phyloP scores from a whole-genome alignment of 2,888 invertebrate species.

The Biston stratarius region DNA sequence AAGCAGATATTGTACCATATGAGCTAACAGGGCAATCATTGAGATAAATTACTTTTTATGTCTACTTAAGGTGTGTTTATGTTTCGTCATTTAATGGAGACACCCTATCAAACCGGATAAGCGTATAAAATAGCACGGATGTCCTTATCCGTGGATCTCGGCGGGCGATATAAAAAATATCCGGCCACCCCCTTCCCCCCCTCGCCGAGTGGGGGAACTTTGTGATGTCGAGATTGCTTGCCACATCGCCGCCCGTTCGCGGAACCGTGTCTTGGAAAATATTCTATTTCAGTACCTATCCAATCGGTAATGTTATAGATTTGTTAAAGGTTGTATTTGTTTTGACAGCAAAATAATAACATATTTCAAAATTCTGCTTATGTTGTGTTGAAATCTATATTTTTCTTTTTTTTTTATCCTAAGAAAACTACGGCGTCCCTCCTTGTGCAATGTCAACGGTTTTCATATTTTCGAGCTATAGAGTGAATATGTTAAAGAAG shows the following conservation, averaged over 20 bases:
- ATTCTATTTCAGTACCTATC: constrained; percentile 6
- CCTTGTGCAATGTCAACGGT: too few species aligned
- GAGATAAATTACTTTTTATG: not conserved
- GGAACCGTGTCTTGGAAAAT: constrained; percentile 38
- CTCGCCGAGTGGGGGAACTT: constrained; percentile 46
- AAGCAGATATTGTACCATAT: too few species aligned
- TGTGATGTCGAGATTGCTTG: constrained; percentile 51
- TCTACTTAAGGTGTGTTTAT: not conserved
- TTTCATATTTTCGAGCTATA: too few species aligned
- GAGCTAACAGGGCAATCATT: too few species aligned
- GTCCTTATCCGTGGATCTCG: constrained; percentile 72
- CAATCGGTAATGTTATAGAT: constrained; percentile 7
- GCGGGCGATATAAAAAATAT: constrained; percentile 63
- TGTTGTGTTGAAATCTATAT: too few species aligned
- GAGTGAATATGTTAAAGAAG: too few species aligned
- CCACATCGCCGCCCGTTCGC: constrained; percentile 40
- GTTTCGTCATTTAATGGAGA: constrained; percentile 40
- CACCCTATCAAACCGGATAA: constrained; percentile 55
- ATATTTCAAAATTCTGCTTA: not conserved
- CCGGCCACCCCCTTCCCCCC: constrained; percentile 42
- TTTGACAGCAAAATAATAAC: not conserved
- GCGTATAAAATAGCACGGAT: constrained; percentile 74
- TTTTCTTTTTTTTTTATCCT: too few species aligned
- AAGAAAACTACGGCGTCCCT: too few species aligned
- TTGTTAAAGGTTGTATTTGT: not conserved